Evolutionary conservation across 1,140 invertebrate genomes (phyloP).

Genomic region (Anastrepha obliqua): DNA sequence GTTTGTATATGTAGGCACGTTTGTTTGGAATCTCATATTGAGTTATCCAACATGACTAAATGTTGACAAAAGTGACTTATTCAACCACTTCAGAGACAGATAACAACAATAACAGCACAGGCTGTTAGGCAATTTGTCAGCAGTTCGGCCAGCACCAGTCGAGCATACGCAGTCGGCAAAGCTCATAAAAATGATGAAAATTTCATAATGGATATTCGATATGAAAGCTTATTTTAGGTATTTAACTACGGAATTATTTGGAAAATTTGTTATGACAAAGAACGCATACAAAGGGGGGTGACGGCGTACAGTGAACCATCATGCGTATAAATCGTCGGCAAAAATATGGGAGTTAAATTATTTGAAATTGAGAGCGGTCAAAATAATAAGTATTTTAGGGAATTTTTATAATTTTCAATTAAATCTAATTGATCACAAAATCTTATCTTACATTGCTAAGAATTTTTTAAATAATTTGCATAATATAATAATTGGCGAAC

Average conservation of each 20-base stretch:
- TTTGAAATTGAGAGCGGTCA: too few relatives aligned
- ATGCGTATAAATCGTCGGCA: too few relatives aligned
- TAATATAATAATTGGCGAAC: too few relatives aligned
- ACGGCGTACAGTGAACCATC: too few relatives aligned
- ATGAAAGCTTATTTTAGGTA: background rate
- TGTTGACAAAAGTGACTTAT: slow-evolving; percentile 10
- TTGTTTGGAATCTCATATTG: background rate
- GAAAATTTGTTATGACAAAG: background rate
- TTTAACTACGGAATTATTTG: slow-evolving; percentile 2
- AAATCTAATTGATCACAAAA: too few relatives aligned
- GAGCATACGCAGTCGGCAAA: background rate
- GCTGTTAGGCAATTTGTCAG: background rate
- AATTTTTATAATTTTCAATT: too few relatives aligned
- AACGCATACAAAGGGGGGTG: background rate
- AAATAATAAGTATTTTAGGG: too few relatives aligned
- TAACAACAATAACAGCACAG: background rate
- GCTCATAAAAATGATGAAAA: background rate
- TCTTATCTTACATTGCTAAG: too few relatives aligned
- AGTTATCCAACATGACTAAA: background rate
- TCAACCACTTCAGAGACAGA: slow-evolving; percentile 18
- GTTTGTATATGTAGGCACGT: too few relatives aligned
- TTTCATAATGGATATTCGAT: slow-evolving; percentile 21
- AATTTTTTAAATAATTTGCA: too few relatives aligned
- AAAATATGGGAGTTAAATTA: too few relatives aligned
- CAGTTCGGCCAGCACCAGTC: background rate